Evolutionary conservation across 53 echinoderm and acorn worm genomes (phyloP).

Genomic region (Luidia sarsii): DNA sequence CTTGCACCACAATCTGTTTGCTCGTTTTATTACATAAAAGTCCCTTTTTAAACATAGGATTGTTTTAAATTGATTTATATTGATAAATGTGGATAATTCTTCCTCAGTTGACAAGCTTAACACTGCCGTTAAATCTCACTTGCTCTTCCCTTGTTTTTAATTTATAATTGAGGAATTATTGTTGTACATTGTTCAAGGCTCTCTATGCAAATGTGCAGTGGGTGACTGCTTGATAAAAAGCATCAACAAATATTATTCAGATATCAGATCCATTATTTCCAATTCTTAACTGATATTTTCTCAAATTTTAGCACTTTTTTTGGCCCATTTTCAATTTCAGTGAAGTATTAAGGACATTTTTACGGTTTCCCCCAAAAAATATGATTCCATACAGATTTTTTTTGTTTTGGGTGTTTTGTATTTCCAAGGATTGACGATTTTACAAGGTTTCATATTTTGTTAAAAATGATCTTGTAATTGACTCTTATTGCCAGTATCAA

Average conservation of each 20-base stretch:
- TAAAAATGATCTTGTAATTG: no score
- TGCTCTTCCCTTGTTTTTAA: neutral
- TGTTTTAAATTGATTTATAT: neutral
- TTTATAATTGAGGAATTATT: neutral
- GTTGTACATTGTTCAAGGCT: neutral
- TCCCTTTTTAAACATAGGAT: no score
- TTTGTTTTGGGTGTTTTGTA: no score
- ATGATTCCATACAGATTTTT: no score
- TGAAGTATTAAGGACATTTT: no score
- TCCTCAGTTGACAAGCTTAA: neutral
- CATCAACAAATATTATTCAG: neutral
- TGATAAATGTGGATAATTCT: neutral
- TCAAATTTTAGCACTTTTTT: no score
- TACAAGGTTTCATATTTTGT: no score
- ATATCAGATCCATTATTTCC: neutral
- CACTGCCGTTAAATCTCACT: neutral
- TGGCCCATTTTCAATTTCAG: no score
- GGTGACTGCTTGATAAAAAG: neutral
- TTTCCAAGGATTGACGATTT: no score
- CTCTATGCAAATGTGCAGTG: conserved; percentile 6
- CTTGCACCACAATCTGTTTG: conserved; percentile 4
- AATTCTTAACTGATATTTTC: neutral
- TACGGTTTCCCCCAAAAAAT: no score
- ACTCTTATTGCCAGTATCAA: no score
- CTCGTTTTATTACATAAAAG: neutral